Evolutionary conservation across 2,888 invertebrate genomes (phyloP).

Genomic region (Cephus rjabovi): DNA sequence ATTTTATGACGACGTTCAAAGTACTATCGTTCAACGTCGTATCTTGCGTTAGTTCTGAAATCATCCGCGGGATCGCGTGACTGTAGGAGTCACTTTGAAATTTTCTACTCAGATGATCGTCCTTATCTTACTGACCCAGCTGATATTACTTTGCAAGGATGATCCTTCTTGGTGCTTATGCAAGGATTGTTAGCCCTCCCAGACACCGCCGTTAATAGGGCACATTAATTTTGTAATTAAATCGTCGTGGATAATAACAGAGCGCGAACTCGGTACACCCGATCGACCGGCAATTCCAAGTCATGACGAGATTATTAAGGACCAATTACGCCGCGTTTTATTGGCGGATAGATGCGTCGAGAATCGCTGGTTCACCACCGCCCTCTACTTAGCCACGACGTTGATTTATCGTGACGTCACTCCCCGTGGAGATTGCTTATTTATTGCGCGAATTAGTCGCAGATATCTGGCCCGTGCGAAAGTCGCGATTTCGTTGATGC

Average conservation of each 20-base stretch:
- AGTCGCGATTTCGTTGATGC: not conserved
- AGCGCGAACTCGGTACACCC: conserved; percentile 37
- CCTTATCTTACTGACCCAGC: not conserved
- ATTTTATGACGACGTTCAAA: not conserved
- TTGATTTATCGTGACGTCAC: conserved; percentile 50
- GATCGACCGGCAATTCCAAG: conserved; percentile 56
- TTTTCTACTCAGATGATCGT: not conserved
- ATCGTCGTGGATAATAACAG: conserved; percentile 64
- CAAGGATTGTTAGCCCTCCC: not conserved
- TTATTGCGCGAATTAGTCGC: conserved; percentile 4
- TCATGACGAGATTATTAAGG: conserved; percentile 66
- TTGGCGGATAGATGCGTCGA: conserved; percentile 51
- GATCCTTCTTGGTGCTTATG: not conserved
- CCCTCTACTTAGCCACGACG: conserved; percentile 61
- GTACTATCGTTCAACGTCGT: not conserved
- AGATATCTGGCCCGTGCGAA: not conserved
- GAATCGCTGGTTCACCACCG: conserved; percentile 46
- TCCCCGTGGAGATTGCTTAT: conserved; percentile 6
- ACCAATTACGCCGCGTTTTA: conserved; percentile 59
- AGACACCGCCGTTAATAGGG: conserved; percentile 43
- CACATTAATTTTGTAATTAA: conserved; percentile 65
- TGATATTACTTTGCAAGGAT: not conserved
- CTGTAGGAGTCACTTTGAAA: not conserved
- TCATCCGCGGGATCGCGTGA: not conserved
- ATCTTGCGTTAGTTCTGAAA: not conserved